Evolutionary conservation across 2,797 vertebrate species (phyloP), one percentile per base, ranked within the genome.

Genomic region (Amniataba percoides): DNA sequence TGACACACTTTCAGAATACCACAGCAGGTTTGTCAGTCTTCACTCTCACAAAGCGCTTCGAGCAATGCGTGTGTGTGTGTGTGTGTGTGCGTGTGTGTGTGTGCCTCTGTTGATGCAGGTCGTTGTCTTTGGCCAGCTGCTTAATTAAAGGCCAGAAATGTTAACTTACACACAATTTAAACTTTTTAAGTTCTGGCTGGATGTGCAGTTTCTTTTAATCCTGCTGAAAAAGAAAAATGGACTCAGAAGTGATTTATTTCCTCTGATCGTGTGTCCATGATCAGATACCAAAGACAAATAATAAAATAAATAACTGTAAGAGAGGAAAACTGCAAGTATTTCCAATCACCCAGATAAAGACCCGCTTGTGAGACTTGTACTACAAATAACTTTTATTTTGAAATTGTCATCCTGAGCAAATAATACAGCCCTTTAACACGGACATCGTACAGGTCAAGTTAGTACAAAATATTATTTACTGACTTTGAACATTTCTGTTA

Each of bases 331-430:
- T 31, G 3, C 27, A 31, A 31, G 5, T 31, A 6, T 31, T 19
- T 34, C 23, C 23, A 34, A 45, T 52, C 19, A 12, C 14, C 3
- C 9, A 46, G 4, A 55, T 36, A 59, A 77, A 71, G 8, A 53
- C 8, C 18, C 8, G 43, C 63, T 27, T 42, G 53, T 16, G 13
- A 74, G 0, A 84, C 7, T 48, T 75, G 43, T 74, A 80, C 48
- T 60, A 62, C 82, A 84, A 83, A 80, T 60, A 71, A 34, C 57
- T 82, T 91, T 92, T 87, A 90, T 90, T 92, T 82, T 65, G 3
- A 89, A 80, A 74, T 9, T 11, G 19, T 84, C 68, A 82, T 72
- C 82, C 77, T 77, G 79, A 88, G 80, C 71, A 72, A n/a, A 16
- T 42, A 36, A 45, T 42, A 83, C n/a, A 89, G 81, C 71, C 71